phyloP scores from a whole-genome alignment of 1,140 invertebrate species.

The Maniola jurtina region DNA sequence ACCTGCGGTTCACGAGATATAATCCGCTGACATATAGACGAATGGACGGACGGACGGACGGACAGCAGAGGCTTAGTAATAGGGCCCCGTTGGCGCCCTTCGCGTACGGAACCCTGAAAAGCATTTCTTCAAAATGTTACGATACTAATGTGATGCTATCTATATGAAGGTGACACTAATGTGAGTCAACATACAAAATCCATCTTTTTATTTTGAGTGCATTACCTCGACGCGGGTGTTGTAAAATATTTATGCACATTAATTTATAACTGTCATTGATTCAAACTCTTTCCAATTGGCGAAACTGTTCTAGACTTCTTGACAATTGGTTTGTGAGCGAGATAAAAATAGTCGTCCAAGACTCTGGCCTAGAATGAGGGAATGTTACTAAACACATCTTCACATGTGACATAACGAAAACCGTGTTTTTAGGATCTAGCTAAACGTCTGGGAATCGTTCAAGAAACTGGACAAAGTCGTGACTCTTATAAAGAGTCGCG shows the following conservation, averaged over 20 bases:
- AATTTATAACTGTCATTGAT: conserved; percentile 56
- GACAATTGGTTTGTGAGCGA: conserved; percentile 52
- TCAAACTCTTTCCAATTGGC: conserved; percentile 62
- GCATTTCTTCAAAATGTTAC: too few relatives aligned
- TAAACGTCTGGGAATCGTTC: conserved; percentile 33
- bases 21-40: too few relatives aligned
- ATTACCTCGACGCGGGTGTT: conserved; percentile 8
- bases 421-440: conserved; percentile 33
- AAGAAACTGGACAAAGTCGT: conserved; percentile 22
- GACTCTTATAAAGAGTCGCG: too few relatives aligned
- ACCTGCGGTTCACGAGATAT: too few relatives aligned
- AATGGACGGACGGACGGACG: too few relatives aligned
- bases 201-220: not conserved
- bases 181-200: not conserved
- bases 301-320: conserved; percentile 49
- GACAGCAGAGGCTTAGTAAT: too few relatives aligned
- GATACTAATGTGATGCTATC: too few relatives aligned
- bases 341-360: conserved; percentile 58
- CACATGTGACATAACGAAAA: conserved; percentile 44
- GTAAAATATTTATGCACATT: conserved; percentile 48
- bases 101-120: too few relatives aligned
- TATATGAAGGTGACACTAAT: not conserved
- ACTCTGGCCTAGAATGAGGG: conserved; percentile 46
- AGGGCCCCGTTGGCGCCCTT: too few relatives aligned
- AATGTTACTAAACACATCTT: conserved; percentile 55